Evolutionary conservation across 2,113 vertebrate genomes (phyloP).

Genomic region (Marcusenius ussheri): DNA sequence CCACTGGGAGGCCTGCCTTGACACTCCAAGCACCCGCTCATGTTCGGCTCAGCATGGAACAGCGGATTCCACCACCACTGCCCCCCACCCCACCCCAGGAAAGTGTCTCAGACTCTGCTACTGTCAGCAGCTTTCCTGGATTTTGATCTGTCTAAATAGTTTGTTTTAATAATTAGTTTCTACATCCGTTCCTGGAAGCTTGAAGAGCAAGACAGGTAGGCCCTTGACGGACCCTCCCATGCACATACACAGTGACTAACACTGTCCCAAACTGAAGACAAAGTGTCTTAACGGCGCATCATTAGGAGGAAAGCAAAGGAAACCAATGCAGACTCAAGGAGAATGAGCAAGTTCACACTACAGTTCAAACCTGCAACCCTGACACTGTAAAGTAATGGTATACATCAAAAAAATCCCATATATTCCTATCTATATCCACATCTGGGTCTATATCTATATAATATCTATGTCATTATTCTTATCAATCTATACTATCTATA

Average conservation of each 20-base stretch:
- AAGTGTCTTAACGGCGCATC: not conserved
- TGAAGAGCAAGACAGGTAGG: not conserved
- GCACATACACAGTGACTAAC: not conserved
- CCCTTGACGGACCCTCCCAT: not conserved
- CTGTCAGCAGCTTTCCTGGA: not conserved
- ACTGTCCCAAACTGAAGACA: not conserved
- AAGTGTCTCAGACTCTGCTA: not conserved
- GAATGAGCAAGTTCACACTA: not conserved
- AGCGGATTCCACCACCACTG: not conserved
- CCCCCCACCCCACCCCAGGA: not conserved
- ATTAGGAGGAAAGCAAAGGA: not conserved
- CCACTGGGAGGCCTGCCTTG: not conserved
- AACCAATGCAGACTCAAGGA: not conserved
- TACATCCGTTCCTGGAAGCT: not conserved
- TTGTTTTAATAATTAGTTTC: not conserved
- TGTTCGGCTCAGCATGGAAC: not conserved
- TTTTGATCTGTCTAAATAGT: not conserved
- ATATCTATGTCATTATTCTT: not conserved
- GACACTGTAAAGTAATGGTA: not conserved
- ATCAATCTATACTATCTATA: not conserved
- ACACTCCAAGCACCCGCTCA: not conserved
- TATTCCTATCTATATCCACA: not conserved
- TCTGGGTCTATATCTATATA: not conserved
- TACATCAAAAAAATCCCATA: not conserved
- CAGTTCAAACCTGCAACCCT: not conserved